Evolutionary conservation across 2,888 invertebrate genomes (phyloP).

Genomic region (Eurytoma adleriae): DNA sequence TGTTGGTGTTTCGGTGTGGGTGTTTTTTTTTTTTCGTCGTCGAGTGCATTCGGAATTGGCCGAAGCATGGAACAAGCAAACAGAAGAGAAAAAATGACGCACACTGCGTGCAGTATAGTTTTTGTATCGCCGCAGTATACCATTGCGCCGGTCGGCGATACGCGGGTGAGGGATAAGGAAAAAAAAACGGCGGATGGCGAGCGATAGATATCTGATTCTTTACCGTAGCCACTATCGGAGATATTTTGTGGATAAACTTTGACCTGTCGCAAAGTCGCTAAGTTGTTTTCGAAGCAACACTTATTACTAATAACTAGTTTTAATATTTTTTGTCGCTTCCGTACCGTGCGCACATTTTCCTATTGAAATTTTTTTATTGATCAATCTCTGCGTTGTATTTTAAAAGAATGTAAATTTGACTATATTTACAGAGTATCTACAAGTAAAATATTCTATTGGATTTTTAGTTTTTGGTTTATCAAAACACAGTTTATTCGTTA

Average conservation of each 20-base stretch:
- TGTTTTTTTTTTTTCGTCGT: not conserved
- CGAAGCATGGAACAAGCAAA: conserved; percentile 40
- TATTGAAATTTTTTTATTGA: no score
- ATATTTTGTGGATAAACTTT: not conserved
- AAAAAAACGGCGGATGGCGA: not conserved
- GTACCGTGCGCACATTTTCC: no score
- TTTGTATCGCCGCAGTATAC: not conserved
- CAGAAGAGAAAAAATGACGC: not conserved
- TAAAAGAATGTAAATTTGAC: no score
- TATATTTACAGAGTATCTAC: no score
- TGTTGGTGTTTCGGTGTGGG: not conserved
- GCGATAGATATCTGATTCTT: not conserved
- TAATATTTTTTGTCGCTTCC: no score
- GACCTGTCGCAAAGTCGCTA: not conserved
- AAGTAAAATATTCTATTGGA: no score
- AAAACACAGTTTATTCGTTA: no score
- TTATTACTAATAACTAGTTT: not conserved
- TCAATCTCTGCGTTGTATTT: no score
- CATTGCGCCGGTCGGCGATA: not conserved
- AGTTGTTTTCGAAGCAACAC: not conserved
- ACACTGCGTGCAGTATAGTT: not conserved
- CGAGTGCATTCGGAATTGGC: not conserved
- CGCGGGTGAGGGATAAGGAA: not conserved
- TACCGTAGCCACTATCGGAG: not conserved
- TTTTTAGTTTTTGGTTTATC: no score